phyloP scores from a whole-genome alignment of 2,797 vertebrate species.

The Menidia menidia region DNA sequence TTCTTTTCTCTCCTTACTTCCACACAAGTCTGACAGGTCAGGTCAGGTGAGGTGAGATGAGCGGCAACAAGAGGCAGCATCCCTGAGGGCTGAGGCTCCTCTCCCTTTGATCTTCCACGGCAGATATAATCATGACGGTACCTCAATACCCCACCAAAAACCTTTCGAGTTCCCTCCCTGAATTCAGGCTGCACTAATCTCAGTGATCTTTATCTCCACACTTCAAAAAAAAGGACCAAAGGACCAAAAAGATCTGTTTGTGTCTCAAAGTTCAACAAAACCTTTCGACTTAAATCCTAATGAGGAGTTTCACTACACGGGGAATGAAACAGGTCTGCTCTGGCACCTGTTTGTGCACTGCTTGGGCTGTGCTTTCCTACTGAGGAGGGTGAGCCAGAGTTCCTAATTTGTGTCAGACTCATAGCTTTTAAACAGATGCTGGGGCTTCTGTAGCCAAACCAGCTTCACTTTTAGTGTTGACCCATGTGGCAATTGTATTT shows the following conservation, averaged over 20 bases:
- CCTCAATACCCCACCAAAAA: slow-evolving; percentile 37
- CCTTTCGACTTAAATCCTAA: slow-evolving; percentile 59
- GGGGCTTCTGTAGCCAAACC: slow-evolving; percentile 74
- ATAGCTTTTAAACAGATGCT: slow-evolving; percentile 83
- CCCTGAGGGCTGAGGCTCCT: slow-evolving; percentile 65
- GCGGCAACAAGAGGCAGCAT: slow-evolving; percentile 52
- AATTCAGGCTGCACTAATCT: slow-evolving; percentile 72
- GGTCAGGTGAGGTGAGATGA: slow-evolving; percentile 58
- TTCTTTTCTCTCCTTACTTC: slow-evolving; percentile 8
- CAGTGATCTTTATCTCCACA: slow-evolving; percentile 73
- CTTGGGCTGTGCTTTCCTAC: slow-evolving; percentile 35
- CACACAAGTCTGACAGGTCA: slow-evolving; percentile 54
- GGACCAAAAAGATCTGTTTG: slow-evolving; percentile 38
- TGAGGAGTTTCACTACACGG: slow-evolving; percentile 56
- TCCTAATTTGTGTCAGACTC: slow-evolving; percentile 55
- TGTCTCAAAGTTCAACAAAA: slow-evolving; percentile 56
- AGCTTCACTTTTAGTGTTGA: slow-evolving; percentile 80
- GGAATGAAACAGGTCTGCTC: slow-evolving; percentile 39
- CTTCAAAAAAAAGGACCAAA: slow-evolving; percentile 64
- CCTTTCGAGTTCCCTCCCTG: slow-evolving; percentile 39
- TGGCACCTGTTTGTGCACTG: slow-evolving; percentile 67
- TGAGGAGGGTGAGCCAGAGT: slow-evolving; percentile 64
- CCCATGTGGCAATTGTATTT: slow-evolving; percentile 81
- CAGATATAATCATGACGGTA: slow-evolving; percentile 79
- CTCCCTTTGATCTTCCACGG: slow-evolving; percentile 80